Base-by-base conservation (phyloP, 1,140 invertebrate genomes). In the Grapholita molesta region DNA sequence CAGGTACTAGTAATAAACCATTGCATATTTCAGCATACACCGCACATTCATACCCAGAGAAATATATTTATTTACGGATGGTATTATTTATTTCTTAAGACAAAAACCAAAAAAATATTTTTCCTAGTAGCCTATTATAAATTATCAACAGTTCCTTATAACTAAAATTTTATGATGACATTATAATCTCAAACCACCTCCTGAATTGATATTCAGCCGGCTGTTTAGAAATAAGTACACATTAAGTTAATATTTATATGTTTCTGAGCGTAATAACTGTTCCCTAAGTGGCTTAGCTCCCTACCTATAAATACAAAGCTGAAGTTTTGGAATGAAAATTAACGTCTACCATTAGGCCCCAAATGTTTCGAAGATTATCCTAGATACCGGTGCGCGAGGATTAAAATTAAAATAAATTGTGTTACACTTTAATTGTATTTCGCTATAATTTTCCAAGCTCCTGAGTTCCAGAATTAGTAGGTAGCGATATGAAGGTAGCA, bases 401-500 rank as follows among this genome's bases (percentile, higher is more conserved):
- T 87, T 87, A 83, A 87, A 87, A 89, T 89, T 89, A 86, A 89
- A 87, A 90, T 87, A 88, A 91, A 89, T 91, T 85, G 79, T 82
- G 80, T 90, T 87, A 87, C 82, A 84, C 76, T 89, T 86, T 90
- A 91, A 91, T 91, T 89, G 84, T 88, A 86, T 91, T 91, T 85
- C 78, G 82, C 78, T 73, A 89, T 88, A 89, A 91, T 91, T 91
- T 91, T 91, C 87, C 88, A 78, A 83, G 84, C 82, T 84, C 79
- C 86, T 86, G 87, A 84, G 86, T 88, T 80, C 81, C 82, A 81
- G 80, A 83, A 76, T 74, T 76, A 78, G 73, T 81, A 76, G 73
- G 74, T 83, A 64, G 76, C 71, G 77, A 73, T 81, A 75, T 79
- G 73, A 57, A 76, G 80, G 76, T 83, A 73, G 83, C 73, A 72